These are phyloP conservation scores for Cotesia typhae DNA, from an alignment of 1,140 invertebrate genomes.

Conservation along the genomic window DNA sequence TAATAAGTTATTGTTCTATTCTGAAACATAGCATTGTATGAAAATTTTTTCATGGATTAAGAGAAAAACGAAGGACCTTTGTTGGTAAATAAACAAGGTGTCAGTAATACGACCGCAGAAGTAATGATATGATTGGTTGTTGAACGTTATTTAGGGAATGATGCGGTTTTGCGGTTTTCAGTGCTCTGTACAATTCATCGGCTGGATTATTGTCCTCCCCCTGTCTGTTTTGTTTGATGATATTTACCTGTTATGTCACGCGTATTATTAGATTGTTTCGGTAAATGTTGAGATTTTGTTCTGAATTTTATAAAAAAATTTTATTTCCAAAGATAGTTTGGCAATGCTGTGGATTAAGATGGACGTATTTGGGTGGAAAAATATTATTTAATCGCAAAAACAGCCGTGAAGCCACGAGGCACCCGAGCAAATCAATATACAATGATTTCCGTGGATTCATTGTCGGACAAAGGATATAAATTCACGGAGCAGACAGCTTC, in stretches of 20 bases:
- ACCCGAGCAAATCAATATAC: constrained; percentile 20
- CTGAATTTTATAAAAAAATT: too few relatives aligned
- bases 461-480: constrained; percentile 28
- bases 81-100: constrained; percentile 62
- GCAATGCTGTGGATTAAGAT: too few relatives aligned
- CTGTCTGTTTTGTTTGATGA: not conserved
- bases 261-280: too few relatives aligned
- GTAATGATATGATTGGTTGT: constrained; percentile 66
- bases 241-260: too few relatives aligned
- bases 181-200: constrained; percentile 10
- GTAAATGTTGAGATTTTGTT: too few relatives aligned
- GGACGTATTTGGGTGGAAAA: constrained; percentile 5
- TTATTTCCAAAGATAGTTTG: too few relatives aligned
- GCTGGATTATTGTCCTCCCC: constrained; percentile 14
- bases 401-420: constrained; percentile 23
- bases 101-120: constrained; percentile 61
- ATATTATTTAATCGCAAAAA: constrained; percentile 21
- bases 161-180: constrained; percentile 65
- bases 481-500: constrained; percentile 8
- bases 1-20: too few relatives aligned
- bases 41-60: too few relatives aligned
- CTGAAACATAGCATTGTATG: too few relatives aligned
- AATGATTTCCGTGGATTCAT: constrained; percentile 14
- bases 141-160: constrained; percentile 59
- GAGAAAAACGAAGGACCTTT: not conserved